Evolutionary conservation across 2,888 invertebrate genomes (phyloP), one percentile per base, ranked within the genome.

Genomic region (Fragum fragum): DNA sequence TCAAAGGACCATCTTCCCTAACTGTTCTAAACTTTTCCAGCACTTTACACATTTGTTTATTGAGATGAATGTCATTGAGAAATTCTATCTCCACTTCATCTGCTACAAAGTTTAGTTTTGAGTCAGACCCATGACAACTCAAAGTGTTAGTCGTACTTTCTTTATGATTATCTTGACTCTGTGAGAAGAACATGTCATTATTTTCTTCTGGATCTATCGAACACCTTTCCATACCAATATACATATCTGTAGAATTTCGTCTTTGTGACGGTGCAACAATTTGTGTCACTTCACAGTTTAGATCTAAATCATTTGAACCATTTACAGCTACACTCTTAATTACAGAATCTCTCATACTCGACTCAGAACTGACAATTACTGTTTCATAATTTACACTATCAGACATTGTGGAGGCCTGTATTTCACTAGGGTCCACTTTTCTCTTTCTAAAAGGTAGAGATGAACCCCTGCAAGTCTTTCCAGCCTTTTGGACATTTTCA

Each of bases 31-130:
- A 69, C 55, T 78, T 72, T 75, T 90, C 87, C 7, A 92, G 42
- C 0, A 85, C 87, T 55, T 86, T 78, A 76, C 86, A 88, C 68
- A 81, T 89, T 5, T 87, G 73, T 71, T 84, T 88, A 69, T 92
- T 91, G 29, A 87, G 79, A 47, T 87, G 83, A 11, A 90, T 85
- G 70, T 92, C 89, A 83, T 92, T 92, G 9, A 92, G 68, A 55
- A 79, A 85, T n/a, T 77, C 73, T 29, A 83, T 81, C 21, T 85
- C 85, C 0, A 57, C 71, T 29, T 76, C 73, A 21, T 85, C 85
- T 14, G 55, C 16, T 14, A 66, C 42, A 26, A 42, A 42, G 32
- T 21, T 66, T 1, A 66, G 42, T 42, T 66, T 66, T 2, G 66
- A 32, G 3, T 32, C 6, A 32, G 61, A n/a, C n/a, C 11, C n/a